These are phyloP conservation scores for Sminthurides bifidus DNA, from an alignment of 1,140 invertebrate species.

Conservation along the genomic window DNA sequence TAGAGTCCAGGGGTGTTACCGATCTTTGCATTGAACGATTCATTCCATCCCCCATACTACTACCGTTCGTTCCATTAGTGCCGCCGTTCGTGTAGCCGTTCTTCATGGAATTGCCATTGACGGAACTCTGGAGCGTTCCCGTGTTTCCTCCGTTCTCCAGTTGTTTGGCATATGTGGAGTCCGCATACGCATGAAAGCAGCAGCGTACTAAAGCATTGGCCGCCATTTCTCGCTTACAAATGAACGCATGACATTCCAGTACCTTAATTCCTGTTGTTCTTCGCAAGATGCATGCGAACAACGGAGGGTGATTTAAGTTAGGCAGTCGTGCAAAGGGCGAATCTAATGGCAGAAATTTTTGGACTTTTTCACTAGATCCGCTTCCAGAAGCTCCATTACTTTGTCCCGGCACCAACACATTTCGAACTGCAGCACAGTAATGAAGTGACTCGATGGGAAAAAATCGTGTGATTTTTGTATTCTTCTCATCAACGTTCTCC, in stretches of 20 bases:
- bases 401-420: conserved; percentile 49
- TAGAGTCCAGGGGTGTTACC: conserved; percentile 30
- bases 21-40: conserved; percentile 27
- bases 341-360: conserved; percentile 79
- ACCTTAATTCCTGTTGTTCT: conserved; percentile 97
- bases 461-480: conserved; percentile 87
- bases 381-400: conserved; percentile 37
- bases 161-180: conserved; percentile 74
- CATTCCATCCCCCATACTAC: not conserved
- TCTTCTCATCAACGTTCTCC: conserved; percentile 92
- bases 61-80: conserved; percentile 3
- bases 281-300: conserved; percentile 91
- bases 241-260: conserved; percentile 96
- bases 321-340: conserved; percentile 85
- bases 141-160: conserved; percentile 49
- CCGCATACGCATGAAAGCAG: conserved; percentile 90
- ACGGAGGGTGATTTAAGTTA: conserved; percentile 74
- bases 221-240: conserved; percentile 89
- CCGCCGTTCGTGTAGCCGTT: conserved; percentile 34
- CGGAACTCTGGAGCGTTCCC: conserved; percentile 34
- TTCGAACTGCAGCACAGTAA: conserved; percentile 93
- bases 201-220: conserved; percentile 86
- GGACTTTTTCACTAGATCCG: conserved; percentile 40
- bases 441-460: conserved; percentile 94
- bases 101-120: conserved; percentile 8